A percentile compares a stretch with the other conserved stretches of the same genome.
Conservation (phyloP, 2,797 vertebrate species). For the Pristis pectinata region DNA sequence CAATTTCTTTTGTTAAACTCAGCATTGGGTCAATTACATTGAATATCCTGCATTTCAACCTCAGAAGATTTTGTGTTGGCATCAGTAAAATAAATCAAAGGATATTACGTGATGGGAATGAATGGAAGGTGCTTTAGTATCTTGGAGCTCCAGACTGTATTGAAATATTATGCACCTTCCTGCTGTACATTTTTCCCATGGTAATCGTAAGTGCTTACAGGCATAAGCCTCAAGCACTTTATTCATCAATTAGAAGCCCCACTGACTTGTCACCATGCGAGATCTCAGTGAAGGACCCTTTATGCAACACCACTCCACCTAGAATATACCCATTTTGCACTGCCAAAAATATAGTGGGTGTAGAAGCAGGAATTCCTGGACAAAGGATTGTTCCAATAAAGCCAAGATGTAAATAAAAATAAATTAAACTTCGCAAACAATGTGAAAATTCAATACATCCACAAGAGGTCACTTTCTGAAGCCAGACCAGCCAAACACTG, state of each 20-base stretch:
- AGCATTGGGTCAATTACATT: not conserved
- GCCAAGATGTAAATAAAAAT: not conserved
- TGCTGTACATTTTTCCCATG: not conserved
- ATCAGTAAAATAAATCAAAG: not conserved
- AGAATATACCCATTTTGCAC: not conserved
- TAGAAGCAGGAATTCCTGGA: not conserved
- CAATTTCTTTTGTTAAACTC: not conserved
- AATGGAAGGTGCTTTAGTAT: not conserved
- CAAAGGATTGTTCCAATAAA: not conserved
- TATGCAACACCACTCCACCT: not conserved
- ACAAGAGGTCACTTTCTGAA: not conserved
- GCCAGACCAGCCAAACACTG: not conserved
- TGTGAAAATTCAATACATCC: not conserved
- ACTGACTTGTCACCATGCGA: not conserved
- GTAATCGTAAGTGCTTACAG: not conserved
- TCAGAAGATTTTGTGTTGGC: not conserved
- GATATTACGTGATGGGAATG: not conserved
- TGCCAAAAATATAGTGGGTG: not conserved
- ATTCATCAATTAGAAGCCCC: not conserved
- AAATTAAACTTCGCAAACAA: not conserved
- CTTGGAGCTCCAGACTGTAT: not conserved
- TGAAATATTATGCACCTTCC: not conserved
- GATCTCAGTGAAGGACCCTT: not conserved
- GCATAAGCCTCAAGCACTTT: not conserved
- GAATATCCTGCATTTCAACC: not conserved